Base-by-base conservation (phyloP, 2,113 vertebrate genomes). In the Leucopsar rothschildi region DNA sequence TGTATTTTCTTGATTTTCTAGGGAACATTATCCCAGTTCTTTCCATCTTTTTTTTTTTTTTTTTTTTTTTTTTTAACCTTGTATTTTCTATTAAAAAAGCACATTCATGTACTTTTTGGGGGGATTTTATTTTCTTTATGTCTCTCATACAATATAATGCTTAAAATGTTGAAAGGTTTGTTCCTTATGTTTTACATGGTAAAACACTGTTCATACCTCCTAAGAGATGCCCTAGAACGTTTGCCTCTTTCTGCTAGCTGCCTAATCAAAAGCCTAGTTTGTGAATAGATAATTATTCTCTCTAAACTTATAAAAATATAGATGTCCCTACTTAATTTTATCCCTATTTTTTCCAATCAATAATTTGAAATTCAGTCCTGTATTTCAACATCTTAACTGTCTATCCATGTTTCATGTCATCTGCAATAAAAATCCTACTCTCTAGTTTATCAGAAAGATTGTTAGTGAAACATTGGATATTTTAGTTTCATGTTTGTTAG, bases 21-120 rank as follows among this genome's bases (percentile, higher is more conserved):
- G 8, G 35, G 45, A 61, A 90, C 70, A 39, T 39, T 0, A 25
- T 40, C 3, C 3, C 5, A 15, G 4, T 77, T 19, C 2, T 47
- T 63, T 42, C 31, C 4, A 16, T 12, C 1, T 5, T 17, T 47
- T 50, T 57, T 70, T 65, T 39, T 40, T 40, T 40, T 40, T 40
- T 12, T 57, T 70, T 65, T 42, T 5, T 17, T 50, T 50, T 57
- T 70, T 66, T 42, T 3, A n/a, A 20, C 4, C 3, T 88, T 1
- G 6, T 76, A 14, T 55, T 82, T 59, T 15, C 5, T 39, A 42
- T 42, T 5, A 42, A 42, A 42, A 42, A 42, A 42, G 40, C 40
- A 42, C 0, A 35, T 52, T 71, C 3, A 2, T 80, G 5, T 20
- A 7, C 3, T 61, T 89, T 75, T 23, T 16, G 1, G 1, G n/a